Evolutionary conservation across 2,113 vertebrate genomes (phyloP).

Genomic region (Coturnix japonica): DNA sequence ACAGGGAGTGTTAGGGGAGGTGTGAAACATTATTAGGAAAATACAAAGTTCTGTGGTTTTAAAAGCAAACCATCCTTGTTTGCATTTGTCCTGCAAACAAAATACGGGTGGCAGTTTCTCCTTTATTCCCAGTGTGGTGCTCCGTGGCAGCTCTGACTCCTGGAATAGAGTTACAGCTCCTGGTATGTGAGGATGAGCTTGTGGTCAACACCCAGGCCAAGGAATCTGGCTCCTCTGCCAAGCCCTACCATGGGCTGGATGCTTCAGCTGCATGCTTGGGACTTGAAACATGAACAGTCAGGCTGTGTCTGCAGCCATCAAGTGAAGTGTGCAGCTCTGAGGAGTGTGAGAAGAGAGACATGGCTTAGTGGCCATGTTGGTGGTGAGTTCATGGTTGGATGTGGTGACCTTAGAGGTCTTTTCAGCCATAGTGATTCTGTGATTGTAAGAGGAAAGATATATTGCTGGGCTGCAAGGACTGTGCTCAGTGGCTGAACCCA

Average conservation of each 20-base stretch:
- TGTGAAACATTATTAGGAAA: neutral
- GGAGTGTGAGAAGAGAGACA: neutral
- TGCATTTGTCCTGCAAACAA: neutral
- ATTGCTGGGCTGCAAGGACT: neutral
- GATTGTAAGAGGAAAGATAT: neutral
- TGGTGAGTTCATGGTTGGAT: neutral
- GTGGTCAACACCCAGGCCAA: slow-evolving; percentile 22
- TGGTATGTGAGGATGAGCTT: slow-evolving; percentile 1
- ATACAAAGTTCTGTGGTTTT: neutral
- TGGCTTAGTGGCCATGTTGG: neutral
- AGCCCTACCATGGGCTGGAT: neutral
- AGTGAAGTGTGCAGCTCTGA: neutral
- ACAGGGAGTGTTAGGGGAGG: neutral
- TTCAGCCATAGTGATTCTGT: neutral
- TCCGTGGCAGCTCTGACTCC: neutral
- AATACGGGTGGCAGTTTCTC: neutral
- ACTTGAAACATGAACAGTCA: neutral
- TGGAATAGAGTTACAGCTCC: neutral
- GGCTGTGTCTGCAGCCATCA: neutral
- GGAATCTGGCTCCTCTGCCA: slow-evolving; percentile 20
- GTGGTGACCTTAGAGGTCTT: neutral
- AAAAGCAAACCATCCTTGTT: neutral
- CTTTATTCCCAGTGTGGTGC: neutral
- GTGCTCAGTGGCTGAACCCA: no score
- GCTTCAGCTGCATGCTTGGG: neutral